phyloP scores from a whole-genome alignment of 2,113 vertebrate genomes.

The Lasiurus borealis region DNA sequence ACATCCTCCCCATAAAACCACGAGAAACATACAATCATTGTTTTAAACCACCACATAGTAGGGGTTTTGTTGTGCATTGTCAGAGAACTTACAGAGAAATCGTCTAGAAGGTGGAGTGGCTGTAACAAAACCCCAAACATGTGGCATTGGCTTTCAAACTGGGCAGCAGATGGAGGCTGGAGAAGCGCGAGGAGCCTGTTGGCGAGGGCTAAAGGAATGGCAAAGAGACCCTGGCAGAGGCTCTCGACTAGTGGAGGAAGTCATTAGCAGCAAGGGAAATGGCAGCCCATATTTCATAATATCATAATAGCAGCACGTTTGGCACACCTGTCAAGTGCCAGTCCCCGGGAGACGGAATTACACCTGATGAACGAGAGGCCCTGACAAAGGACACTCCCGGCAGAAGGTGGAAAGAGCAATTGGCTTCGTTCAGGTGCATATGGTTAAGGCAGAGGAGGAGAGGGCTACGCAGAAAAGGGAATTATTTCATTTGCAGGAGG shows the following conservation, averaged over 20 bases:
- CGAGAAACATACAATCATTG: background rate
- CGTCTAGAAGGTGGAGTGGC: background rate
- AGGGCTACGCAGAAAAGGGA: background rate
- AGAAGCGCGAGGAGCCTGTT: constrained; percentile 6
- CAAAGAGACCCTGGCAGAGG: constrained; percentile 57
- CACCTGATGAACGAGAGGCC: background rate
- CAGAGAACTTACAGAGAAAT: constrained; percentile 22
- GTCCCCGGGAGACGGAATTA: constrained; percentile 1
- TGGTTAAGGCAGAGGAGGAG: background rate
- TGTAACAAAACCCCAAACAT: background rate
- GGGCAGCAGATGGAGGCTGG: constrained; percentile 66
- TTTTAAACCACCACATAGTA: background rate
- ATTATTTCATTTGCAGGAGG: background rate
- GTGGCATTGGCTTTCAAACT: constrained; percentile 59
- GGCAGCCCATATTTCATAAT: constrained; percentile 61
- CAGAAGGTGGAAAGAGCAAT: background rate
- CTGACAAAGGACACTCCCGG: background rate
- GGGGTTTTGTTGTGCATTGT: background rate
- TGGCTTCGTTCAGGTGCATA: background rate
- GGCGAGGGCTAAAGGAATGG: constrained; percentile 56
- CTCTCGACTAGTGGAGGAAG: constrained; percentile 46
- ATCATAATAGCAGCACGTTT: constrained; percentile 65
- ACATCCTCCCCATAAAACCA: background rate
- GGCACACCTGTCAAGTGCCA: constrained; percentile 45
- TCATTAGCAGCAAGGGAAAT: constrained; percentile 62